Percentiles rank a stretch among this genome's conserved stretches.
These are phyloP conservation scores for Pterocles orientalis DNA, from an alignment of 2,113 vertebrate genomes.

Conservation along the genomic window DNA sequence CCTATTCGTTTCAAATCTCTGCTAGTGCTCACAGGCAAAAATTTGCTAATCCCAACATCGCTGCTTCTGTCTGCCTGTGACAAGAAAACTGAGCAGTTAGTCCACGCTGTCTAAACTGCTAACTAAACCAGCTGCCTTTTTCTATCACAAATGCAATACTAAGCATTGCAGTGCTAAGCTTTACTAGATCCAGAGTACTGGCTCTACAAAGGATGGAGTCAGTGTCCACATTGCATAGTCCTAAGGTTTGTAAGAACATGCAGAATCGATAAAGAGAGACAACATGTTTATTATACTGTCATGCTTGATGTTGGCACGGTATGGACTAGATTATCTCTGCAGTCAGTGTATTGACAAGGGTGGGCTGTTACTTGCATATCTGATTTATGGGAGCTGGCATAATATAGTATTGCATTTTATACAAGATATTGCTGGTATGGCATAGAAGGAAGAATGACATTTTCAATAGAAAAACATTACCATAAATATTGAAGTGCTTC, in stretches of 20 bases:
- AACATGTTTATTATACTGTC: neutral
- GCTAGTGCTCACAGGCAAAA: neutral
- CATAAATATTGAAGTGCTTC: neutral
- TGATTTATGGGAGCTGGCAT: neutral
- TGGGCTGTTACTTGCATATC: neutral
- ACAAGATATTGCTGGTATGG: neutral
- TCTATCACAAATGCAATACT: neutral
- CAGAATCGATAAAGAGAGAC: neutral
- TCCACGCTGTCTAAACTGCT: neutral
- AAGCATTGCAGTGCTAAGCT: neutral
- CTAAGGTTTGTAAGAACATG: neutral
- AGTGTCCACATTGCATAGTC: neutral
- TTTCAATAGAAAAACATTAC: conserved; percentile 2
- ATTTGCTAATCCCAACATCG: neutral
- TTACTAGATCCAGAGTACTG: neutral
- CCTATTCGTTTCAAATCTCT: conserved; percentile 46
- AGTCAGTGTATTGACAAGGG: neutral
- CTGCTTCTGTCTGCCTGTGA: neutral
- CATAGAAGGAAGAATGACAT: neutral
- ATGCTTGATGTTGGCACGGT: neutral
- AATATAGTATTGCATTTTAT: neutral
- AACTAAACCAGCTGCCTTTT: neutral
- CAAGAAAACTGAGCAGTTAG: neutral
- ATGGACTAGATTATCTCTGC: neutral
- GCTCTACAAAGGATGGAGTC: neutral